These are phyloP conservation scores for Echinarachnius parma DNA, from an alignment of 53 echinoderm and acorn worm genomes.

Conservation along the genomic window DNA sequence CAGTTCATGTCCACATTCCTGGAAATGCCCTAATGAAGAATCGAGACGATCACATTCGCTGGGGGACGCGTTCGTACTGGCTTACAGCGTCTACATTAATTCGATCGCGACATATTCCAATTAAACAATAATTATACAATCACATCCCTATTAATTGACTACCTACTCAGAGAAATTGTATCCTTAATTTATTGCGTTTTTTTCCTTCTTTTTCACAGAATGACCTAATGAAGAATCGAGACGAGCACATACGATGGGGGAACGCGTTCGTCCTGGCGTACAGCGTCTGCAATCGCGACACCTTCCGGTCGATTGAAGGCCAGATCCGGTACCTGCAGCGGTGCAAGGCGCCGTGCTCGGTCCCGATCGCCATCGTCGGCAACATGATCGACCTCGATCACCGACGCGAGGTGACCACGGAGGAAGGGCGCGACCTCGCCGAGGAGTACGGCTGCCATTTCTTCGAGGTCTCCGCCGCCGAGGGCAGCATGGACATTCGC, in stretches of 20 bases:
- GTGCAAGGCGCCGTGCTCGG: conserved; percentile 74
- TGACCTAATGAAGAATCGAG: conserved; percentile 64
- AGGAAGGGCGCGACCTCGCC: conserved; percentile 81
- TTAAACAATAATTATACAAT: too few species aligned
- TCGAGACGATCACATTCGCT: too few species aligned
- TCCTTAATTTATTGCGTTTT: too few species aligned
- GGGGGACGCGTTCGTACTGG: too few species aligned
- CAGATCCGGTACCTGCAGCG: conserved; percentile 71
- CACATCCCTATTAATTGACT: too few species aligned
- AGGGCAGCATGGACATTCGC: conserved; percentile 71
- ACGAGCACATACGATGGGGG: conserved; percentile 81
- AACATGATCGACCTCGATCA: conserved; percentile 89
- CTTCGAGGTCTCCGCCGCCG: conserved; percentile 91
- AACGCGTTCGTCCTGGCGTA: conserved; percentile 88
- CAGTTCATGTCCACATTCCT: too few species aligned
- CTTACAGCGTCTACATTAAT: too few species aligned
- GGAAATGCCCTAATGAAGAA: too few species aligned
- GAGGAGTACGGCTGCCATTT: conserved; percentile 96
- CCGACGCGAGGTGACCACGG: conserved; percentile 65
- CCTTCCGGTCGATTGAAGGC: conserved; percentile 65
- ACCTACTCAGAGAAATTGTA: too few species aligned
- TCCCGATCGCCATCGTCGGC: conserved; percentile 83
- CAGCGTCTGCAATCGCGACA: conserved; percentile 80
- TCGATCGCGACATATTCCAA: too few species aligned
- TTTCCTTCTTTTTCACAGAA: conserved; percentile 41